phyloP scores from a whole-genome alignment of 2,797 vertebrate genomes.

The Sebastes steindachneri region DNA sequence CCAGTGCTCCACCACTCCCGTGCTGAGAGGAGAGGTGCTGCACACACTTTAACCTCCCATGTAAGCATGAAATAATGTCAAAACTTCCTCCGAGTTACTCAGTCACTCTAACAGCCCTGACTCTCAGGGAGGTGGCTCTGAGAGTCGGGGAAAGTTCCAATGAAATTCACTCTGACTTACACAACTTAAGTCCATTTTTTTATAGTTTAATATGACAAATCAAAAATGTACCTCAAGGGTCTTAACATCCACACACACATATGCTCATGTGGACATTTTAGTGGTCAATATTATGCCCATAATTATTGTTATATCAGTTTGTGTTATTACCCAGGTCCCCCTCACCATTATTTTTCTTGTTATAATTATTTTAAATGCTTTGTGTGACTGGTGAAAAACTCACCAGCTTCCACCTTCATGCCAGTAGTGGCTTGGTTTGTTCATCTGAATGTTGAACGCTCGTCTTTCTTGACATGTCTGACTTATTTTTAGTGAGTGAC shows the following conservation, averaged over 20 bases:
- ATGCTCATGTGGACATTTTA: background rate
- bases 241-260: background rate
- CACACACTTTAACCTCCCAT: background rate
- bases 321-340: no score
- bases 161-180: background rate
- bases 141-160: background rate
- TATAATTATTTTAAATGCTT: rapidly evolving
- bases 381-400: no score
- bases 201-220: background rate
- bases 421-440: no score
- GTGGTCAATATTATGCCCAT: background rate
- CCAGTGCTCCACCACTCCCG: background rate
- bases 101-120: background rate
- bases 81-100: background rate
- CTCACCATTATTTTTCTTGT: background rate
- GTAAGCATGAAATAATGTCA: conserved; percentile 20
- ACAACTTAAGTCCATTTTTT: background rate
- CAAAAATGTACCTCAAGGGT: background rate
- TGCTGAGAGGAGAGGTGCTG: background rate
- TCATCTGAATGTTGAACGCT: no score
- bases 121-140: background rate
- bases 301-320: background rate
- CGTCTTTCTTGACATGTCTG: no score
- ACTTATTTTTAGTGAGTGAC: background rate
- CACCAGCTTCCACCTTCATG: no score